Evolutionary conservation across 2,113 vertebrate species (phyloP).

Genomic region (Phrynosoma blainvillii): DNA sequence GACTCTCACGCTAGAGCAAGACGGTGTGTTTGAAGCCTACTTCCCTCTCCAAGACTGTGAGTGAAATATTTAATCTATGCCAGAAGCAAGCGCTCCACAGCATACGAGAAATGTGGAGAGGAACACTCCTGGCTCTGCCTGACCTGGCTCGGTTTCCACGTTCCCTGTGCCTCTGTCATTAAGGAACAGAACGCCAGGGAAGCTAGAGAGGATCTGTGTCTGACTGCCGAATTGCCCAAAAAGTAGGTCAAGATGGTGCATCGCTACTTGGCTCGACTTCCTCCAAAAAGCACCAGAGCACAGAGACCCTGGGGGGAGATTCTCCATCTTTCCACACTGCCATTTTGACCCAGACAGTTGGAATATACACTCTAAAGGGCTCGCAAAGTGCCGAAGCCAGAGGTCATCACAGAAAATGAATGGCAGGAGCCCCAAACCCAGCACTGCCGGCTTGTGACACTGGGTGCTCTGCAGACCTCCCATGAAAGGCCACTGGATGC

Average conservation of each 20-base stretch:
- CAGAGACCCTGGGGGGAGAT: background rate
- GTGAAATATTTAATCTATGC: background rate
- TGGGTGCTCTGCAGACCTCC: background rate
- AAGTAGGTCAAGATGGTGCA: slow-evolving; percentile 51
- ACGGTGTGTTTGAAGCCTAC: background rate
- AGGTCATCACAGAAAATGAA: background rate
- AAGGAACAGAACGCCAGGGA: slow-evolving; percentile 11
- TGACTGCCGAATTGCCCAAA: slow-evolving; percentile 43
- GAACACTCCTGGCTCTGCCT: background rate
- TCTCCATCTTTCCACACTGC: background rate
- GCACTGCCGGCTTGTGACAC: background rate
- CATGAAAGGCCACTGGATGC: background rate
- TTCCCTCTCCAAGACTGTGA: background rate
- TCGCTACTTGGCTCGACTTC: slow-evolving; percentile 42
- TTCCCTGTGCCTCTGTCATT: background rate
- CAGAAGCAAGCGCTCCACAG: background rate
- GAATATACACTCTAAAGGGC: background rate
- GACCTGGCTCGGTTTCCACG: background rate
- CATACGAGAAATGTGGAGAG: background rate
- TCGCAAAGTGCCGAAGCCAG: background rate
- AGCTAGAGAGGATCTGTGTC: slow-evolving; percentile 11
- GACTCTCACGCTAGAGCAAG: background rate
- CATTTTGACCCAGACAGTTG: background rate
- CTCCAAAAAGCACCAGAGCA: background rate
- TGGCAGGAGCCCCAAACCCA: background rate